phyloP scores from a whole-genome alignment of 2,797 vertebrate species.

The Tapirus indicus region DNA sequence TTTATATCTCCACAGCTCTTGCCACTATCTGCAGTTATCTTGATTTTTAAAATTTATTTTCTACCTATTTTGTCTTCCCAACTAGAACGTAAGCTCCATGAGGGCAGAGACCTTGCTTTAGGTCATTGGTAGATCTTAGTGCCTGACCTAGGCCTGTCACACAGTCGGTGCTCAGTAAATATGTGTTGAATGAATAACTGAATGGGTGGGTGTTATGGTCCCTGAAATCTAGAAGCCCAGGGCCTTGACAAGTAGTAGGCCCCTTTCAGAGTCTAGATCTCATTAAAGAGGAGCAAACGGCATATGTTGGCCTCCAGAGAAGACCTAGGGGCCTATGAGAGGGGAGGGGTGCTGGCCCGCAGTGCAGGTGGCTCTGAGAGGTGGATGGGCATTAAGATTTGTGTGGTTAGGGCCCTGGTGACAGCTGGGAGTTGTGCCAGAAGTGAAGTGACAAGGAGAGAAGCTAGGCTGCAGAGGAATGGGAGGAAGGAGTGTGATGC shows the following conservation, averaged over 20 bases:
- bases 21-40: neutral
- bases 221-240: neutral
- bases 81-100: neutral
- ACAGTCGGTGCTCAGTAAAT: neutral
- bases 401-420: neutral
- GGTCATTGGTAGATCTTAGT: neutral
- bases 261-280: neutral
- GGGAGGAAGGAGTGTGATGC: neutral
- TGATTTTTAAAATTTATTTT: neutral
- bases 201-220: neutral
- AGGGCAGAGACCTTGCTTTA: neutral
- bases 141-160: too few relatives aligned
- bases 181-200: neutral
- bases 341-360: fast-evolving
- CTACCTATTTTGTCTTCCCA: neutral
- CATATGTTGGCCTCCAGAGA: fast-evolving
- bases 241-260: neutral
- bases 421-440: neutral
- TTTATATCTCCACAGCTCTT: neutral
- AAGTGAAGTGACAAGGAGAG: neutral
- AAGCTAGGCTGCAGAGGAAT: neutral
- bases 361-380: neutral
- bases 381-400: neutral
- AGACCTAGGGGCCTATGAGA: neutral
- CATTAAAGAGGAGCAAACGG: neutral